Evolutionary conservation across 1,140 invertebrate genomes (phyloP), one percentile per base, ranked within the genome.

Genomic region (Eumaeus atala): DNA sequence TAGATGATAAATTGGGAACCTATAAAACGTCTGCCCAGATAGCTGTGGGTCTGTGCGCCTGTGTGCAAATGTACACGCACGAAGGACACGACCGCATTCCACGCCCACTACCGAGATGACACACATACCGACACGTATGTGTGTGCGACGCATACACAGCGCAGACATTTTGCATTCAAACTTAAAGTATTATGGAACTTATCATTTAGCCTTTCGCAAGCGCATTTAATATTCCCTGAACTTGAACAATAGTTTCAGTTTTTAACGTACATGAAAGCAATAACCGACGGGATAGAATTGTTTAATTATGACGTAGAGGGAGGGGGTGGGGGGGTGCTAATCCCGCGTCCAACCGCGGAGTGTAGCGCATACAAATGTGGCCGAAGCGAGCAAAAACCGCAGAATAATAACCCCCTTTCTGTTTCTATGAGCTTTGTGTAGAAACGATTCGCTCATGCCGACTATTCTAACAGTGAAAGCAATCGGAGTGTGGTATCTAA

Each of bases 51-150:
- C 48, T 51, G 47, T 59, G 44, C 64, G 73, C 60, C 74, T 75
- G 70, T 82, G 78, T 82, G 81, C 81, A 84, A 82, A 82, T 84
- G 77, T 79, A 74, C 65, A 70, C 73, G 63, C 70, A 67, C 75
- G 81, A 84, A 84, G 81, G 81, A 84, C 81, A 79, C 70, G 81
- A 72, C 76, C 81, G 81, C 81, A 84, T 84, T 84, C 81, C 81
- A 58, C 71, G 56, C 68, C 72, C 77, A 73, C 74, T 62, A 72
- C 59, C 62, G 65, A 74, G 70, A 73, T 74, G 77, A 71, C 78
- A 81, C 70, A 79, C 77, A 82, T 82, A 79, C 74, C 74, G 54
- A 74, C 72, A 72, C 62, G 64, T 51, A 62, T 56, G 37, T 61
- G 64, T 62, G 70, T 62, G 67, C 62, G 59, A n/a, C n/a, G 62